Base-by-base conservation (phyloP, 2,888 invertebrate species). In the Drosophila rellima region DNA sequence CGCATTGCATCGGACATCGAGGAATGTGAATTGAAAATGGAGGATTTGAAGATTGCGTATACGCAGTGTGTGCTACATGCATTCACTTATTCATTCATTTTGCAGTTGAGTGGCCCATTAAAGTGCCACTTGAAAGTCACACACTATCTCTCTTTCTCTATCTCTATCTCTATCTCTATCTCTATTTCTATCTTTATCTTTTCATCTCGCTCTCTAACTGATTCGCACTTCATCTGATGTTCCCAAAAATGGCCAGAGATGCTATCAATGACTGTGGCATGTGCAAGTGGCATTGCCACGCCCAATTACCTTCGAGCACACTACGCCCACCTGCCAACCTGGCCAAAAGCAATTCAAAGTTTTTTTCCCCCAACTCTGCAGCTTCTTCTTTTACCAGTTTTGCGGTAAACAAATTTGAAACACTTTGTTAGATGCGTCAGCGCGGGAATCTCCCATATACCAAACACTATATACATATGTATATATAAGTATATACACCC, bases 401-500 rank as follows among this genome's bases (percentile, higher is more conserved):
- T 74, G 86, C 66, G 63, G 87, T 80, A 83, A 83, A 86, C 86
- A 84, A 84, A 88, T 84, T 84, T 78, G 84, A 84, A 84, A 73
- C 87, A 86, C 81, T 83, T 83, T 88, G 87, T 83, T 86, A 78
- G 51, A 52, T 50, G 57, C 71, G 70, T 77, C 72, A 78, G 67
- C 63, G 50, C 39, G 11, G 17, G 17, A 37, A 37, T 45, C 47
- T 57, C 17, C 44, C 18, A 39, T 56, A 54, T 55, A 47, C 15
- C 44, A 70, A 45, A 51, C 18, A 51, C n/a, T 18, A 37, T 37
- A 37, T 39, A 50, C 35, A 52, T 33, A 26, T 48, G 37, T 52
- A 44, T 33, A 33, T 47, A 23, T 35, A 35, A 45, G 7, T 35
- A 48, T 18, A 37, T 20, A 18, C 48, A 29, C 17, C 18, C 11